Evolutionary conservation across 35 echinoderm and acorn worm genomes (phyloP).

Genomic region (Stichopus chloronotus): DNA sequence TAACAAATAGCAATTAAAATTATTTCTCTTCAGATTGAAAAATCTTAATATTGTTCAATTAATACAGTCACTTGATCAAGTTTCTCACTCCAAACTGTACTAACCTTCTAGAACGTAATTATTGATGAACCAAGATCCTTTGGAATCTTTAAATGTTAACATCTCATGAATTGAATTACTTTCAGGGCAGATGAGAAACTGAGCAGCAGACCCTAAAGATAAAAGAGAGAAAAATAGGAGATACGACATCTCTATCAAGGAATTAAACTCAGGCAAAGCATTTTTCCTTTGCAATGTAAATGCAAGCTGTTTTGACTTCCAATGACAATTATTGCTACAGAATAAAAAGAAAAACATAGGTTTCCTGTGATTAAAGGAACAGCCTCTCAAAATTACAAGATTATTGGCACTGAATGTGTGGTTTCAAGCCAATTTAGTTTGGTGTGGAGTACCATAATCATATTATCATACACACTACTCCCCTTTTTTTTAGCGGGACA

Average conservation of each 20-base stretch:
- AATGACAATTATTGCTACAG: neutral
- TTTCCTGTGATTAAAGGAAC: neutral
- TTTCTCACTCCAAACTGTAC: no score
- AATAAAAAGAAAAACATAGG: neutral
- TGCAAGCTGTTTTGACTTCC: neutral
- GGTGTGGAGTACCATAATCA: no score
- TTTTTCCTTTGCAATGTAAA: neutral
- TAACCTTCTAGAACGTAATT: slow-evolving; percentile 13
- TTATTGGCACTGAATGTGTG: no score
- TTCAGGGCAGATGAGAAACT: slow-evolving; percentile 3
- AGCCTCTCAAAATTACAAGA: no score
- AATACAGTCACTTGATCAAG: no score
- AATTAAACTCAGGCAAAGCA: neutral
- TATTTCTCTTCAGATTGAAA: no score
- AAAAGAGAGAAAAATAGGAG: neutral
- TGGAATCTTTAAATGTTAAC: neutral
- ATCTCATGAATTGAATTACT: slow-evolving; percentile 37
- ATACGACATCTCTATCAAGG: neutral
- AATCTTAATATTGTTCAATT: no score
- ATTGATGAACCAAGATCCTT: slow-evolving; percentile 38
- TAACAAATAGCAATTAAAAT: no score
- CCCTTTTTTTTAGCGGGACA: no score
- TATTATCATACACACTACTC: no score
- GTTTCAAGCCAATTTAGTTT: no score
- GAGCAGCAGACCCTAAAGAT: neutral